These are phyloP conservation scores for Cephalopholis sonnerati DNA, from an alignment of 2,113 vertebrate genomes.

Conservation along the genomic window DNA sequence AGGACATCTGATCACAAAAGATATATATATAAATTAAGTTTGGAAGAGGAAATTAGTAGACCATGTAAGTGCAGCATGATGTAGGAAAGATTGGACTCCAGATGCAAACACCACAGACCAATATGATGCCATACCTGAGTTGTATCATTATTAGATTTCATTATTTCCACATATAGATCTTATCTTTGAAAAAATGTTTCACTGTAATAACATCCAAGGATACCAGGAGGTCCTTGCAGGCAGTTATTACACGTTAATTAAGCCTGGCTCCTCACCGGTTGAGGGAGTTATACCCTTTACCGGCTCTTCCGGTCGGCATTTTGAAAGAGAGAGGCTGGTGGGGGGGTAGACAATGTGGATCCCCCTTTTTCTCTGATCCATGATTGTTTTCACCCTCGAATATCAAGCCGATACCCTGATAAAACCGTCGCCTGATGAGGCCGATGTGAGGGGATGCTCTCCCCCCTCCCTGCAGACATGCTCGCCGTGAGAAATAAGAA, in stretches of 20 bases:
- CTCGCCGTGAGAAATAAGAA: slow-evolving; percentile 90
- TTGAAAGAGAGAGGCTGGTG: slow-evolving; percentile 82
- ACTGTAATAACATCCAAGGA: not conserved
- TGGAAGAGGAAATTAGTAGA: not conserved
- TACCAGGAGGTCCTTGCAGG: not conserved
- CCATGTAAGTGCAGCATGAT: not conserved
- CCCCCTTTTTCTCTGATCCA: slow-evolving; percentile 61
- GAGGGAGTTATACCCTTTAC: slow-evolving; percentile 89
- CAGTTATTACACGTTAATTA: slow-evolving; percentile 68
- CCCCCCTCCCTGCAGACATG: slow-evolving; percentile 85
- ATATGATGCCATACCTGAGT: not conserved
- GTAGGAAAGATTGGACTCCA: not conserved
- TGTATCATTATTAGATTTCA: not conserved
- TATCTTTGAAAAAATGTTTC: not conserved
- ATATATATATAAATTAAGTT: not conserved
- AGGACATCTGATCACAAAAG: not conserved
- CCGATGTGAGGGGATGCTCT: slow-evolving; percentile 58
- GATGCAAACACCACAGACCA: not conserved
- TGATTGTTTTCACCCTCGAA: slow-evolving; percentile 17
- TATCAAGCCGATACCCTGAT: slow-evolving; percentile 33
- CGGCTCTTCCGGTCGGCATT: slow-evolving; percentile 97
- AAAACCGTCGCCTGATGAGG: not conserved
- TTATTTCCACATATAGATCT: not conserved
- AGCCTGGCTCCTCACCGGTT: slow-evolving; percentile 92
- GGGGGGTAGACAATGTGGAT: slow-evolving; percentile 58